These are phyloP conservation scores for Platanista minor DNA, from an alignment of 2,113 vertebrate species.

Conservation along the genomic window DNA sequence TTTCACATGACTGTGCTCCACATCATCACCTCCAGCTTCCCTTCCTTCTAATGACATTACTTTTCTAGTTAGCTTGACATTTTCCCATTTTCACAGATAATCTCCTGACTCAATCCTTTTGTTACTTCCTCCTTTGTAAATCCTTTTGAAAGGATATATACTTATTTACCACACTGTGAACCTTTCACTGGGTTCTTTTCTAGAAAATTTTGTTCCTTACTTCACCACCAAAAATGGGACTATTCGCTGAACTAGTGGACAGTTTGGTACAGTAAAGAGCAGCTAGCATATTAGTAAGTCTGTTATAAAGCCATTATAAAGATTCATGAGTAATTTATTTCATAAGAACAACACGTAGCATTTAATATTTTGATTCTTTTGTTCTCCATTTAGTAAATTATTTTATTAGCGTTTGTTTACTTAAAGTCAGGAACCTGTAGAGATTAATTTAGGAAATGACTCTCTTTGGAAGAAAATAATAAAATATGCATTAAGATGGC, in stretches of 20 bases:
- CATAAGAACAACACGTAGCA: background rate
- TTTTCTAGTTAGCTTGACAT: background rate
- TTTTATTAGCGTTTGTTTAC: background rate
- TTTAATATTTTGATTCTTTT: slow-evolving; percentile 4
- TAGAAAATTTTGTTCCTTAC: background rate
- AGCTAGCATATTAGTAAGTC: background rate
- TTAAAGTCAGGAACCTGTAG: background rate
- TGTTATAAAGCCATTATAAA: background rate
- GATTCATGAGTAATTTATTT: background rate
- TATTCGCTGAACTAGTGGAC: background rate
- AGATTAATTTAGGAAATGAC: background rate
- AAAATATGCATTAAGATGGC: background rate
- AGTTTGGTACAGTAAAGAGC: background rate
- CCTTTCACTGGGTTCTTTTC: background rate
- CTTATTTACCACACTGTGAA: background rate
- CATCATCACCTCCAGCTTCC: background rate
- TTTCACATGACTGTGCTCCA: background rate
- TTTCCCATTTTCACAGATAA: background rate
- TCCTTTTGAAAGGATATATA: background rate
- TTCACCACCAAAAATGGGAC: background rate
- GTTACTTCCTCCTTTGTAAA: background rate
- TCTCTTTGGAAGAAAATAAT: background rate
- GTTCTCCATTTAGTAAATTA: background rate
- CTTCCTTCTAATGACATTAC: background rate
- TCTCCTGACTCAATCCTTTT: background rate